These are phyloP conservation scores for Dromiciops gliroides DNA, from an alignment of 2,113 vertebrate species.

Conservation along the genomic window DNA sequence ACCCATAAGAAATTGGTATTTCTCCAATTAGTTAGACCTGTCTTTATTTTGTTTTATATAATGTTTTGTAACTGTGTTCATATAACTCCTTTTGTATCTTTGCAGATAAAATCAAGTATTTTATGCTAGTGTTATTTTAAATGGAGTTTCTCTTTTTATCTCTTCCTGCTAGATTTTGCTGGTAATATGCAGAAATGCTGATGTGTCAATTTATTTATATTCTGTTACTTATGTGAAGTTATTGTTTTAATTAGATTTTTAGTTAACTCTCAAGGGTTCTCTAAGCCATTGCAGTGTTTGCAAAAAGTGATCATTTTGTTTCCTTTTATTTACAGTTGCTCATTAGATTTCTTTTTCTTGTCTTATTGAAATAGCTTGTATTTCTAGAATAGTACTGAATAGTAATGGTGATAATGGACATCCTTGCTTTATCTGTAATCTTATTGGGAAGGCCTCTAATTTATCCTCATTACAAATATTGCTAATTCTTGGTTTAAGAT, in stretches of 20 bases:
- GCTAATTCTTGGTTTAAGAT: slow-evolving; percentile 1
- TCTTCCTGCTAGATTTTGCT: slow-evolving; percentile 28
- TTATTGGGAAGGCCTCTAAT: background rate
- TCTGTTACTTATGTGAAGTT: background rate
- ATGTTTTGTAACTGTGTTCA: background rate
- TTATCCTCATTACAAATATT: slow-evolving; percentile 6
- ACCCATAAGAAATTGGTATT: background rate
- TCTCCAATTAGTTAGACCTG: slow-evolving; percentile 20
- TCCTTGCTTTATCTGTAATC: background rate
- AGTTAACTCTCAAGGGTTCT: slow-evolving; percentile 35
- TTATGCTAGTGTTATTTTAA: slow-evolving; percentile 11
- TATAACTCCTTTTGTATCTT: slow-evolving; percentile 25
- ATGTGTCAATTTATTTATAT: slow-evolving; percentile 23
- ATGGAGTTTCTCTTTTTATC: slow-evolving; percentile 30
- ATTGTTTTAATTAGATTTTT: slow-evolving; percentile 27
- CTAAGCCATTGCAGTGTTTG: background rate
- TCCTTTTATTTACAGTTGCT: slow-evolving; percentile 17
- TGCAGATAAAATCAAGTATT: background rate
- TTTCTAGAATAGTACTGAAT: background rate
- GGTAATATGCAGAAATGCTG: background rate
- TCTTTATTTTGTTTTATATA: slow-evolving; percentile 19
- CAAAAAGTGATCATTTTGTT: slow-evolving; percentile 19
- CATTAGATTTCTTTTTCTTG: slow-evolving; percentile 5
- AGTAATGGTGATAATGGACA: background rate
- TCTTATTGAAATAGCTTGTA: slow-evolving; percentile 18